These are phyloP conservation scores for Mayetiola destructor DNA, from an alignment of 2,888 invertebrate genomes.

Conservation along the genomic window DNA sequence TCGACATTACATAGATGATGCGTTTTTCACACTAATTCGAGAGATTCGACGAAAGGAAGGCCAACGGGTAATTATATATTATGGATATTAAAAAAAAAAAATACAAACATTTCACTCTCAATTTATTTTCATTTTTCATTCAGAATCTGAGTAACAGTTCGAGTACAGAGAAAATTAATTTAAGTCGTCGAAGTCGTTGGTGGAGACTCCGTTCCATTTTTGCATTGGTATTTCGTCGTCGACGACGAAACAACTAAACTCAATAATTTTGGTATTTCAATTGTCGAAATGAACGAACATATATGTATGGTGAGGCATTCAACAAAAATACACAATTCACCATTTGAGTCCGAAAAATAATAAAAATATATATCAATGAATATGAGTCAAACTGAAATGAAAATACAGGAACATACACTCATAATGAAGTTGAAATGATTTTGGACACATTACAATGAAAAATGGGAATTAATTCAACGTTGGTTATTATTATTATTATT, in stretches of 20 bases:
- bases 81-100: not conserved
- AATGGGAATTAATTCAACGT: no score
- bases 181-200: slow-evolving; percentile 62
- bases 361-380: no score
- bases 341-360: no score
- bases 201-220: slow-evolving; percentile 70
- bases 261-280: no score
- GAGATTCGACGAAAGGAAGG: slow-evolving; percentile 68
- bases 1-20: slow-evolving; percentile 78
- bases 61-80: slow-evolving; percentile 38
- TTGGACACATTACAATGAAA: no score
- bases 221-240: slow-evolving; percentile 53
- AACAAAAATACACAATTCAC: no score
- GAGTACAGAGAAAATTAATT: slow-evolving; percentile 36
- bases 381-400: no score
- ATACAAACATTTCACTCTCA: not conserved
- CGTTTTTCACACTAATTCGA: slow-evolving; percentile 76
- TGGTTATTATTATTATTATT: no score
- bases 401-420: no score
- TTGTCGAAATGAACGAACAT: no score
- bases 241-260: slow-evolving; percentile 21
- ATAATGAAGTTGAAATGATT: no score
- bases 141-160: slow-evolving; percentile 40
- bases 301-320: no score
- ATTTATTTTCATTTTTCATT: slow-evolving; percentile 14